Conservation (phyloP, 2,113 vertebrate genomes). For the Phocoena sinus region DNA sequence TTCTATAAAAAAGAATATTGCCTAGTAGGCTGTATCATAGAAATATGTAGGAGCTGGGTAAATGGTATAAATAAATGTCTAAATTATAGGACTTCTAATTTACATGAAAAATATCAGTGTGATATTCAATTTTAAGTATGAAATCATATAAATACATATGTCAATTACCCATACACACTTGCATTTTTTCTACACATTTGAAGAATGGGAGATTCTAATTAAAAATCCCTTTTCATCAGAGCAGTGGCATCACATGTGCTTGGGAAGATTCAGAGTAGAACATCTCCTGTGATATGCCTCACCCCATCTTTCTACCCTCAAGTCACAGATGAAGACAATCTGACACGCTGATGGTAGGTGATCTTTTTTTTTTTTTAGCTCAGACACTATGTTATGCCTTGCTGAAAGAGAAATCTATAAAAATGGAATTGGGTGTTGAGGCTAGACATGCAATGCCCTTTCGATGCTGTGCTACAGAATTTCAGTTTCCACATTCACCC, state of each 20-base stretch:
- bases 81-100: background rate
- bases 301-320: background rate
- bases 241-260: background rate
- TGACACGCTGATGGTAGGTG: no score
- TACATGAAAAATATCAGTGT: background rate
- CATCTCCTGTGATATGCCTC: accelerated
- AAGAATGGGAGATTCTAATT: background rate
- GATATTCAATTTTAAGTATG: background rate
- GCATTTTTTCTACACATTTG: background rate
- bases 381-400: background rate
- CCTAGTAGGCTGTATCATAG: background rate
- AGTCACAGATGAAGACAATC: background rate
- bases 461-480: background rate
- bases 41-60: background rate
- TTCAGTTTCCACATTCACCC: background rate
- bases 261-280: background rate
- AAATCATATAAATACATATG: background rate
- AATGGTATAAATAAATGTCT: background rate
- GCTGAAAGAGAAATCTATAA: background rate
- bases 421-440: background rate
- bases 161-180: background rate
- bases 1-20: background rate
- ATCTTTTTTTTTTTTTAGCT: background rate
- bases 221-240: background rate
- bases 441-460: background rate